These are phyloP conservation scores for Plemyria rubiginata DNA, from an alignment of 2,888 invertebrate species.

Conservation along the genomic window DNA sequence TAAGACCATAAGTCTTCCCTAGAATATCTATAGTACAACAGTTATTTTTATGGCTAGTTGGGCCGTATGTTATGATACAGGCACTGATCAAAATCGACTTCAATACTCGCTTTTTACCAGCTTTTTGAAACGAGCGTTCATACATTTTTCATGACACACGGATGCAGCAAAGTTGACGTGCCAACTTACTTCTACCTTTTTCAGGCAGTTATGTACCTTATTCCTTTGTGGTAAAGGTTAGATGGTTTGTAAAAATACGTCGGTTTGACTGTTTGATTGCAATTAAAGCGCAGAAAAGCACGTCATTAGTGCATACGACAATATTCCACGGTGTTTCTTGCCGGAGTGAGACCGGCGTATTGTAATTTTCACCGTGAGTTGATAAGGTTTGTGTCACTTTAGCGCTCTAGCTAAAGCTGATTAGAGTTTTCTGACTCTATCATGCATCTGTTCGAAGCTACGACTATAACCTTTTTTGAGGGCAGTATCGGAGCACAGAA, in stretches of 20 bases:
- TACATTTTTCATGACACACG: constrained; percentile 77
- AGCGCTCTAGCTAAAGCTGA: too few relatives aligned
- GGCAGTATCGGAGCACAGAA: too few relatives aligned
- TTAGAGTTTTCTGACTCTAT: too few relatives aligned
- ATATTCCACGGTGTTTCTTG: constrained; percentile 83
- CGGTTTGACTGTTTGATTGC: constrained; percentile 71
- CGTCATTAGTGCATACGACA: constrained; percentile 81
- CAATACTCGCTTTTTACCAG: constrained; percentile 70
- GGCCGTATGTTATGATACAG: constrained; percentile 65
- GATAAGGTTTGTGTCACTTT: constrained; percentile 14
- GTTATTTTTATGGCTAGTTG: constrained; percentile 42
- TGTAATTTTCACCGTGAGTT: constrained; percentile 32
- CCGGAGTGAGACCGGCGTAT: constrained; percentile 34
- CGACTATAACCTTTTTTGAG: too few relatives aligned
- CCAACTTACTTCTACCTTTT: constrained; percentile 42
- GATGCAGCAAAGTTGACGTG: constrained; percentile 59
- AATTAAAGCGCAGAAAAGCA: constrained; percentile 82
- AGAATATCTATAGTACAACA: constrained; percentile 25
- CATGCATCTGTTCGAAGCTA: too few relatives aligned
- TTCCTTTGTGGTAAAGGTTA: constrained; percentile 20
- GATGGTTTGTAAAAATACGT: constrained; percentile 40
- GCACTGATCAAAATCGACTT: constrained; percentile 75
- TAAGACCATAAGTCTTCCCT: constrained; percentile 6
- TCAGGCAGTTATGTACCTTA: constrained; percentile 44
- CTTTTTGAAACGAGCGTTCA: constrained; percentile 70